Base-by-base conservation (phyloP, 2,888 invertebrate species). In the Ceratothoa steindachneri region DNA sequence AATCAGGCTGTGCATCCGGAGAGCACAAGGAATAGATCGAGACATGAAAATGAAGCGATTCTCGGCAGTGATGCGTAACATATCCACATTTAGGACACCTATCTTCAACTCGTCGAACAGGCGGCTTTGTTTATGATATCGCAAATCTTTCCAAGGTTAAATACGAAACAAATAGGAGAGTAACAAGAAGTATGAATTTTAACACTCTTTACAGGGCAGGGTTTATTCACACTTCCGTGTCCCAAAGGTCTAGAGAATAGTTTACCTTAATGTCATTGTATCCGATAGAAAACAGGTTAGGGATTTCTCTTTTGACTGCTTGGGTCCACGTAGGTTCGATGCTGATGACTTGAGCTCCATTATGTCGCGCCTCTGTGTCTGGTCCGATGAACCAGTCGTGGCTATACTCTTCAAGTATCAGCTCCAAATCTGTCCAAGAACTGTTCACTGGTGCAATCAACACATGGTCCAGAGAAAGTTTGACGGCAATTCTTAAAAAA, bases 391-490 rank as follows among this genome's bases (percentile, higher is more conserved):
- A 84, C 85, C 85, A 85, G 75, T 83, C 81, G 27, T 66, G 53
- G 55, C 84, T 83, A 81, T 83, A 84, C 53, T 84, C 84, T 66
- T 81, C 81, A 70, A 85, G 81, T 28, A 82, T 81, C 69, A 84
- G 83, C 69, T 82, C 81, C 72, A 85, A 80, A 73, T 85, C 85
- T 30, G 82, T 82, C 76, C 76, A 79, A 67, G 82, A 81, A 7
- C 80, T 80, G 0, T 80, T 69, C 27, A 80, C 71, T 7, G 72
- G 73, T 5, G 84, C 84, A 67, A 85, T 81, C 70, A 85, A 81
- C n/a, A 83, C 81, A 81, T 85, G 84, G 81, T 86, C 86, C 52
- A 86, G 80, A 77, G 85, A 83, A 76, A 86, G 81, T 81, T 86
- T 86, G 65, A 85, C 83, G 1, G 85, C 84, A 79, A 84, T 85